Percentiles rank a stretch among this genome's conserved stretches.
Conservation (phyloP, 2,888 invertebrate genomes). For the Drosophila picticornis region DNA sequence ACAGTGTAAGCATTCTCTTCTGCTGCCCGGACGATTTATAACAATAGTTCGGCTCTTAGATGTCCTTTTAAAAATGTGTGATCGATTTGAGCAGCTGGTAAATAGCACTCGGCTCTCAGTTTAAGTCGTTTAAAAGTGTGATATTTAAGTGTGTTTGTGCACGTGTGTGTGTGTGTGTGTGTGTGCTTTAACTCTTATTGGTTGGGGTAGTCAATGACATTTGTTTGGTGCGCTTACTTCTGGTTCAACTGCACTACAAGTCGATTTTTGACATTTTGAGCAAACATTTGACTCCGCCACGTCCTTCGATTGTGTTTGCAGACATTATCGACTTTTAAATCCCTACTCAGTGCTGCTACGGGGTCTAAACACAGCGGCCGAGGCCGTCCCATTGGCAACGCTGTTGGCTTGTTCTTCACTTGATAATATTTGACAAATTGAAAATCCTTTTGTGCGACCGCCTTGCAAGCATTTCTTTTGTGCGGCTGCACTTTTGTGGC, state of each 20-base stretch:
- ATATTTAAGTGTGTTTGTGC: constrained; percentile 37
- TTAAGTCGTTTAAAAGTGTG: constrained; percentile 40
- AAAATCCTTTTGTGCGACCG: constrained; percentile 73
- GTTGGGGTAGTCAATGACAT: constrained; percentile 60
- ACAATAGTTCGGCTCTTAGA: constrained; percentile 19
- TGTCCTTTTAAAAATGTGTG: constrained; percentile 34
- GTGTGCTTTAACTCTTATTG: constrained; percentile 40
- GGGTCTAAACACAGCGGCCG: constrained; percentile 18
- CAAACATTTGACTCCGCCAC: constrained; percentile 56
- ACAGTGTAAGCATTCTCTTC: constrained; percentile 8
- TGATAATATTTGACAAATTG: constrained; percentile 80
- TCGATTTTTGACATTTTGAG: constrained; percentile 75
- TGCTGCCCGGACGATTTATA: not conserved
- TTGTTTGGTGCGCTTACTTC: constrained; percentile 68
- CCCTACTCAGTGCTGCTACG: constrained; percentile 56
- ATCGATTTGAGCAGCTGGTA: constrained; percentile 47
- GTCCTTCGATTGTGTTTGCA: constrained; percentile 61
- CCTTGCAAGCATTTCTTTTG: constrained; percentile 54
- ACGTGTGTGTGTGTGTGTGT: constrained; percentile 16
- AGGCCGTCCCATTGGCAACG: constrained; percentile 32
- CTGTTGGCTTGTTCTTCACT: constrained; percentile 57
- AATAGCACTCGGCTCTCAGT: constrained; percentile 32
- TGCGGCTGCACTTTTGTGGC: constrained; percentile 50
- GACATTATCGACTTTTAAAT: constrained; percentile 82
- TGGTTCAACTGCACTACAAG: constrained; percentile 67